Evolutionary conservation across 2,888 invertebrate genomes (phyloP), one percentile per base, ranked within the genome.

Genomic region (Ctenicera cuprea): DNA sequence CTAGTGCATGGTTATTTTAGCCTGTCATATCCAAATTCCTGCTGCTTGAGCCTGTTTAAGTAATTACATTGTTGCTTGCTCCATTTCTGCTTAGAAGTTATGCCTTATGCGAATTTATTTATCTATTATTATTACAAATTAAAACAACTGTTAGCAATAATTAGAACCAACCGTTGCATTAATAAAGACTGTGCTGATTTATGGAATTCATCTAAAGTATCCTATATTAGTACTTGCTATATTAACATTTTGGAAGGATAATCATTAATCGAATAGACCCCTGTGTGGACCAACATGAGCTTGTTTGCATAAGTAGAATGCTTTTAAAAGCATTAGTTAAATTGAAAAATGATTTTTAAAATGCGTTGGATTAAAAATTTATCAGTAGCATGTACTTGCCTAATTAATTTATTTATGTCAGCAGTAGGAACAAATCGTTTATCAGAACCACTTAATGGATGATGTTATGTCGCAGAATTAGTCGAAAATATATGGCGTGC

Each of bases 381-480:
- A 48, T 37, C 68, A 48, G 68, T 68, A 68, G 68, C 62, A 63
- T 37, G 61, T 52, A 62, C 52, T 50, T 41, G 63, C 37, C 70
- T 63, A 70, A 70, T 70, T 70, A 70, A 70, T 70, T 70, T 70
- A 70, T 70, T 62, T 54, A 26, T 63, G 70, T 70, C 70, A 61
- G 61, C 62, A 41, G 52, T 70, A 63, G 62, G 62, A 70, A 70
- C 50, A 63, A 63, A 70, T 70, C 70, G 70, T 70, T 62, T 70
- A 70, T 70, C 70, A 70, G 52, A 41, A 16, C 45, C 43, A 26
- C 22, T 54, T 61, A 70, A 69, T 69, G 62, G 62, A 62, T 69
- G 64, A 30, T 50, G 48, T 30, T 26, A 18, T 33, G 54, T 54
- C 67, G 67, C 54, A n/a, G 54, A 67, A 41, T 38, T 57, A 67